Evolutionary conservation across 2,113 vertebrate genomes (phyloP), one percentile per base, ranked within the genome.

Genomic region (Oriolus oriolus): DNA sequence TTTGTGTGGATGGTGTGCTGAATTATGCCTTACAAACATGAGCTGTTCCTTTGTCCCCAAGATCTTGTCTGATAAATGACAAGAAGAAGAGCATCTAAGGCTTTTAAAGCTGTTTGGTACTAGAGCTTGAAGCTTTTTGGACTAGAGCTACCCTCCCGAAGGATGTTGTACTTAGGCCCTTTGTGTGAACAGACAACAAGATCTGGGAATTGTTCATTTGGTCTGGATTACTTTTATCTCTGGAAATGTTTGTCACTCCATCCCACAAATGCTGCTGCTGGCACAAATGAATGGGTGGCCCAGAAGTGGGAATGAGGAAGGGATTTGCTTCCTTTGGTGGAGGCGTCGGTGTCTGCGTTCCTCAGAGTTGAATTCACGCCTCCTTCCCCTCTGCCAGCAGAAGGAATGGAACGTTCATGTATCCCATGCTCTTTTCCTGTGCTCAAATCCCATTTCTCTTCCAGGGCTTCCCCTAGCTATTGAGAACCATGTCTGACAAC

Each of bases 401-500:
- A 73, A 81, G 64, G 53, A 53, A 69, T 80, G 73, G 61, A 87
- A 8, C 23, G 1, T 77, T 65, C 47, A 1, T 28, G 30, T 86
- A 6, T 68, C 73, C 27, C 23, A 0, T 52, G 42, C 24, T 80
- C 53, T 65, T 31, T 35, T 22, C 41, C 41, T 27, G 2, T 14
- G 19, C 24, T 94, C 37, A 44, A 24, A 11, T 49, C 64, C 6
- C 39, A 3, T 87, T 52, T 97, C 18, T 96, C 3, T 97, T 97
- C 87, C 95, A 97, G 97, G 75, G 88, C n/a, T 64, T 85, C 95
- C 81, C 28, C 18, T 97, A 97, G 84, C 64, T 85, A 66, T 96
- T 97, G 91, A 95, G 79, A 97, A 94, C 93, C 95, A 99, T 99
- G 99, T 99, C 98, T 97, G 99, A 99, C 97, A 99, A 99, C 97